Conservation (phyloP, 2,888 invertebrate species). For the Perizoma affinitatum region DNA sequence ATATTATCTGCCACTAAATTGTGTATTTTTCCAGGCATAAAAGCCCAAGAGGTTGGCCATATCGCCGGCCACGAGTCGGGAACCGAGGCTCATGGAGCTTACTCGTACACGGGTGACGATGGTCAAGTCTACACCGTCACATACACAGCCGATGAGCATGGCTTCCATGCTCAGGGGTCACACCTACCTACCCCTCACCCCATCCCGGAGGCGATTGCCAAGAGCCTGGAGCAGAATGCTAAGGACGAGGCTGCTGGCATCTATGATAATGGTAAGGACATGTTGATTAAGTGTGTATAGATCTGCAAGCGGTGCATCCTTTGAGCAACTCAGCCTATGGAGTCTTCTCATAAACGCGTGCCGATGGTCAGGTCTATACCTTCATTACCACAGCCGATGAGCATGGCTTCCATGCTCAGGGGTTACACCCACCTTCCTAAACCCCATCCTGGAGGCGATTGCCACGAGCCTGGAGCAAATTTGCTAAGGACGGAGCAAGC, state of each 20-base stretch:
- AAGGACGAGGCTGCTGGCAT: slow-evolving; percentile 79
- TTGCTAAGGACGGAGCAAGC: slow-evolving; percentile 79
- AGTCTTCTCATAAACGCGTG: slow-evolving; percentile 82
- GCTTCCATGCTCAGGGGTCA: slow-evolving; percentile 81
- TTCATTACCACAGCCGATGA: slow-evolving; percentile 84
- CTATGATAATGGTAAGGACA: slow-evolving; percentile 72
- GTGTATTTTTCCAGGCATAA: slow-evolving; percentile 69
- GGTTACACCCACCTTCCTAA: slow-evolving; percentile 83
- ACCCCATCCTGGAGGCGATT: slow-evolving; percentile 84
- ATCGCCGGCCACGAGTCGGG: slow-evolving; percentile 60
- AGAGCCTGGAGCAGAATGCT: slow-evolving; percentile 75
- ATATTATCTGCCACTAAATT: no score
- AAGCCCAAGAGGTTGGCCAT: slow-evolving; percentile 74
- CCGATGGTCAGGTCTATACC: slow-evolving; percentile 82
- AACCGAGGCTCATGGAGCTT: slow-evolving; percentile 76
- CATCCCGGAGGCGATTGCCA: slow-evolving; percentile 81
- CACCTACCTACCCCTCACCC: slow-evolving; percentile 85
- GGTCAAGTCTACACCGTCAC: slow-evolving; percentile 81
- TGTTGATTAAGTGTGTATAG: no score
- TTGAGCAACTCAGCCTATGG: slow-evolving; percentile 65
- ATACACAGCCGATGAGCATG: slow-evolving; percentile 84
- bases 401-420: slow-evolving; percentile 82
- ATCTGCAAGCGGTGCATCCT: no score
- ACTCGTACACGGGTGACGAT: slow-evolving; percentile 84
- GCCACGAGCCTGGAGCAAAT: slow-evolving; percentile 74